Evolutionary conservation across 2,888 invertebrate genomes (phyloP).

Genomic region (Apotomis capreana): DNA sequence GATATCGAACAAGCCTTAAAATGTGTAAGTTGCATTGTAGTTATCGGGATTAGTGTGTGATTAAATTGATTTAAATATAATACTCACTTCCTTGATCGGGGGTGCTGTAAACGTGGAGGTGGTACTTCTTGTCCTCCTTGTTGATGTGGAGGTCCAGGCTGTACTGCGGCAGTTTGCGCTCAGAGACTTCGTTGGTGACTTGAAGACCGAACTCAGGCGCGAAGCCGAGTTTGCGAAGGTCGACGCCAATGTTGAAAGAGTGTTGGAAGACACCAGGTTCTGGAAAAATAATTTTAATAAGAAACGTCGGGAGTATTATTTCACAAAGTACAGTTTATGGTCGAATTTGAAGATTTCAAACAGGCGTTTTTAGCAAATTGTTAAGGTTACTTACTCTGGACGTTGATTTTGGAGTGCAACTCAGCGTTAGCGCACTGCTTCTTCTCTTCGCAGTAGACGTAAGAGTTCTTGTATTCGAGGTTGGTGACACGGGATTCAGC

Average conservation of each 20-base stretch:
- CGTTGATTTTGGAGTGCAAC: constrained; percentile 82
- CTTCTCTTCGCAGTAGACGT: constrained; percentile 90
- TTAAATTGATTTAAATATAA: neutral
- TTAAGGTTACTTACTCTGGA: constrained; percentile 65
- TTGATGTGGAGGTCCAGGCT: constrained; percentile 88
- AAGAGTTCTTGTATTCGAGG: constrained; percentile 87
- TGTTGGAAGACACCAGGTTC: constrained; percentile 83
- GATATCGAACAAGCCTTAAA: no score
- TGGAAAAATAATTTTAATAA: constrained; percentile 51
- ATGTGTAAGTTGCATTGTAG: no score
- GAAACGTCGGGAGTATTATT: no score
- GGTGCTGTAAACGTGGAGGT: constrained; percentile 86
- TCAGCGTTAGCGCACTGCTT: constrained; percentile 90
- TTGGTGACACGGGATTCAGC: constrained; percentile 88
- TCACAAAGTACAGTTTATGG: no score
- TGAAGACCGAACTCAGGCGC: constrained; percentile 89
- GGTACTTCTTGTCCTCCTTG: constrained; percentile 88
- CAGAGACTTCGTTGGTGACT: constrained; percentile 84
- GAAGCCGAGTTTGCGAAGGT: constrained; percentile 89
- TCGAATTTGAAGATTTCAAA: no score
- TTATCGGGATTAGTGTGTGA: no score
- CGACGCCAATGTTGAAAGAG: constrained; percentile 85
- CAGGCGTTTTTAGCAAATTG: no score
- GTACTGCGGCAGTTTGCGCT: constrained; percentile 84
- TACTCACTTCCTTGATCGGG: constrained; percentile 85